phyloP scores from a whole-genome alignment of 2,797 vertebrate species.

The Ispidina lecontei region DNA sequence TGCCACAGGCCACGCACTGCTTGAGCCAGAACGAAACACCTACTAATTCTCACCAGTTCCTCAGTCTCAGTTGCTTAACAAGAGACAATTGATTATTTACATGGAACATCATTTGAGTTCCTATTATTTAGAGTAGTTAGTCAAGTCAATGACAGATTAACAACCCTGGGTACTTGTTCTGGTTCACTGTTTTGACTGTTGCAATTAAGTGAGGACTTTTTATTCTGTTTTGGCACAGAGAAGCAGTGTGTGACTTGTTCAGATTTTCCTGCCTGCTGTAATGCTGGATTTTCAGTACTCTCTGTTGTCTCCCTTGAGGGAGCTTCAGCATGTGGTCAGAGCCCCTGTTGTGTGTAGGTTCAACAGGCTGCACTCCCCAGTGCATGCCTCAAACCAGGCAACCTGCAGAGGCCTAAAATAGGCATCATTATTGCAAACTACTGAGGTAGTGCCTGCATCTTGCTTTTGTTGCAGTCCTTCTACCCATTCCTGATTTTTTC shows the following conservation, averaged over 20 bases:
- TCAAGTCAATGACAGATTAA: background rate
- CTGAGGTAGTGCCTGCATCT: background rate
- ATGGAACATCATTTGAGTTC: background rate
- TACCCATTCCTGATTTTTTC: background rate
- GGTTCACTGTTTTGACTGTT: background rate
- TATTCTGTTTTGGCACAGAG: background rate
- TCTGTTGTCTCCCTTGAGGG: background rate
- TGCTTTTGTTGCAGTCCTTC: background rate
- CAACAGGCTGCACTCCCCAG: background rate
- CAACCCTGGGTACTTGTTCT: background rate
- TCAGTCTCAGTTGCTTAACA: background rate
- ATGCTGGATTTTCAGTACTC: background rate
- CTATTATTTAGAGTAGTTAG: background rate
- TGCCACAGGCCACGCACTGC: background rate
- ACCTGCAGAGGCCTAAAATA: accelerated
- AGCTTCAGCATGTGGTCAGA: background rate
- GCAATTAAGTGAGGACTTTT: background rate
- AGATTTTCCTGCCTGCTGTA: background rate
- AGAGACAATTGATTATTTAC: background rate
- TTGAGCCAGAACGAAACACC: background rate
- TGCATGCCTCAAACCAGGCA: background rate
- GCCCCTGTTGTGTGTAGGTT: background rate
- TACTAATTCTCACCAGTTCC: background rate
- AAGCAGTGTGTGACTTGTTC: background rate
- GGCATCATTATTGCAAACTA: background rate